Conservation (phyloP, 1,140 invertebrate species). For the Leguminivora glycinivorella region DNA sequence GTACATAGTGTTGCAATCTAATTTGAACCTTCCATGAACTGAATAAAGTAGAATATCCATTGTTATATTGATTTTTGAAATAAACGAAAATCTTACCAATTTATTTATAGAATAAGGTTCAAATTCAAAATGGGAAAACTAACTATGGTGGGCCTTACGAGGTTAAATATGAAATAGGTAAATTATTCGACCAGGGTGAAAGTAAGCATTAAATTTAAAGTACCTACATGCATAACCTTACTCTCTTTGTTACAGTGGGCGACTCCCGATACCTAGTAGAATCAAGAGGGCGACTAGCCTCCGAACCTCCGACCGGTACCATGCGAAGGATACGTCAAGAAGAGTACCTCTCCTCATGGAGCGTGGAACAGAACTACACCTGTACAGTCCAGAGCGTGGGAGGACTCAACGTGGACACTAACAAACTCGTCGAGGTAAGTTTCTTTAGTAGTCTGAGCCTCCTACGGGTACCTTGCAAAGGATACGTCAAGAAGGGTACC, state of each 20-base stretch:
- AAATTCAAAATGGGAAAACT: too few species aligned
- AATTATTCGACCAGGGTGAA: too few species aligned
- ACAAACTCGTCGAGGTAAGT: conserved; percentile 84
- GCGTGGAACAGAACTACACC: conserved; percentile 85
- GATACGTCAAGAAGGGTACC: conserved; percentile 81
- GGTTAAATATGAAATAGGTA: too few species aligned
- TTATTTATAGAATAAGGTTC: too few species aligned
- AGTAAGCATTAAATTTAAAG: too few species aligned
- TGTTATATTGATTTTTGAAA: too few species aligned
- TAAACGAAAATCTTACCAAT: too few species aligned
- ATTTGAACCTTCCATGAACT: too few species aligned
- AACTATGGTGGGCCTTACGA: too few species aligned
- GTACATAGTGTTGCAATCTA: too few species aligned
- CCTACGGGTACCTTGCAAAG: conserved; percentile 71
- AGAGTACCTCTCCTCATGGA: conserved; percentile 86
- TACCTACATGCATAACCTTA: too few species aligned
- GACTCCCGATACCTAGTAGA: conserved; percentile 56
- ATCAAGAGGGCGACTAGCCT: conserved; percentile 48
- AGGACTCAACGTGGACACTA: conserved; percentile 88
- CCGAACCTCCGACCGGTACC: conserved; percentile 71
- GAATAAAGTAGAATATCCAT: too few species aligned
- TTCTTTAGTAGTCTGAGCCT: conserved; percentile 59
- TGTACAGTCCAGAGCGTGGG: conserved; percentile 85
- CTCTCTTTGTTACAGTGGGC: conserved; percentile 41
- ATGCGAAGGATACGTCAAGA: conserved; percentile 80